phyloP scores from a whole-genome alignment of 2,888 invertebrate species.

The Callinectes sapidus region DNA sequence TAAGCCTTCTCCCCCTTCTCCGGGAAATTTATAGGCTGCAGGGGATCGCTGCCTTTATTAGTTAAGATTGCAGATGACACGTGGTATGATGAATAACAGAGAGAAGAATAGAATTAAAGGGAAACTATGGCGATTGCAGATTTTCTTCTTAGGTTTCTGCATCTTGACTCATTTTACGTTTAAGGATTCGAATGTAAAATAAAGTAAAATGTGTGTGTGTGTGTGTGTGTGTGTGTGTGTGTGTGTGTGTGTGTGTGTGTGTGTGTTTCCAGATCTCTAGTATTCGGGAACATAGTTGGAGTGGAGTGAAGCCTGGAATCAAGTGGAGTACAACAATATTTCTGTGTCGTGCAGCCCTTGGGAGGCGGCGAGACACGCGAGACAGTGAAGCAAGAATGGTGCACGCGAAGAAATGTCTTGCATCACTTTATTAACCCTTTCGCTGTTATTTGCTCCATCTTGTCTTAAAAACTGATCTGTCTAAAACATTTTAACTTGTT shows the following conservation, averaged over 20 bases:
- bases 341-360: neutral
- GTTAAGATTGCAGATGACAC: neutral
- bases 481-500: no score
- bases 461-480: no score
- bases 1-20: neutral
- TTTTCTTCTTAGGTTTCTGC: neutral
- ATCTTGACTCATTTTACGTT: neutral
- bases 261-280: neutral
- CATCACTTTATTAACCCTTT: no score
- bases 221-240: constrained; percentile 23
- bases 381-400: neutral
- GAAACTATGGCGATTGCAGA: neutral
- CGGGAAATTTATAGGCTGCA: neutral
- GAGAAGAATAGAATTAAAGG: neutral
- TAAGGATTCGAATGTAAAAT: neutral
- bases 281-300: neutral
- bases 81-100: neutral
- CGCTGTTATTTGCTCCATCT: no score
- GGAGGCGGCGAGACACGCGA: neutral
- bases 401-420: neutral
- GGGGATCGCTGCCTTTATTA: neutral
- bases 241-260: neutral
- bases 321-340: neutral
- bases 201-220: neutral
- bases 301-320: neutral